Evolutionary conservation across 2,113 vertebrate genomes (phyloP), one percentile per base, ranked within the genome.

Genomic region (Tauraco erythrolophus): DNA sequence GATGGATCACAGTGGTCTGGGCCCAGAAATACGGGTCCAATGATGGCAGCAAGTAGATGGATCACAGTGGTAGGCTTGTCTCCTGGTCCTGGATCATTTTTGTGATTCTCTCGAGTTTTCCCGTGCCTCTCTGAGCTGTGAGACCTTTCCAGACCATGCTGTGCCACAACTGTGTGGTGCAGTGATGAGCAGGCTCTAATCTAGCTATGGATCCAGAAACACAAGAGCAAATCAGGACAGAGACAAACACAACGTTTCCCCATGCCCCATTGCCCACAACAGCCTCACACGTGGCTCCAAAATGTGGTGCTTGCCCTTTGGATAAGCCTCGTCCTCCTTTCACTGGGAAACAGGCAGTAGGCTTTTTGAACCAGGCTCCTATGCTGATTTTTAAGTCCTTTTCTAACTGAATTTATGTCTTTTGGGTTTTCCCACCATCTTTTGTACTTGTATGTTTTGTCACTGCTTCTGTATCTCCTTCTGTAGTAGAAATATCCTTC

Each of bases 61-160:
- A 80, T 83, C 65, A 33, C 25, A 37, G 50, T 69, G 76, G 35
- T 23, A 78, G 54, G 15, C 41, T 89, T 81, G 33, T 91, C 25
- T 89, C n/a, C 41, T 0, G 0, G 33, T 14, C 31, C 23, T 1
- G 0, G 19, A 35, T 69, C 0, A 8, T 46, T 89, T 89, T 54
- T 88, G 10, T 81, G 21, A n/a, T 69, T 78, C 50, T 93, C 31
- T 70, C 51, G 24, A 82, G 37, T 43, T 82, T 84, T 85, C 27
- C 37, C 28, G 3, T 15, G 14, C 68, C n/a, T 28, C 43, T 70
- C 35, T 0, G 0, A 85, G 31, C 37, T 43, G 14, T 84, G 57
- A 13, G 51, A 61, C 37, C 53, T 81, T 93, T 88, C 74, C 17
- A 41, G 74, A 64, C 64, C 5, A 2, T 62, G 16, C n/a, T 8